phyloP scores from a whole-genome alignment of 2,113 vertebrate genomes.

The Mungos mungo region DNA sequence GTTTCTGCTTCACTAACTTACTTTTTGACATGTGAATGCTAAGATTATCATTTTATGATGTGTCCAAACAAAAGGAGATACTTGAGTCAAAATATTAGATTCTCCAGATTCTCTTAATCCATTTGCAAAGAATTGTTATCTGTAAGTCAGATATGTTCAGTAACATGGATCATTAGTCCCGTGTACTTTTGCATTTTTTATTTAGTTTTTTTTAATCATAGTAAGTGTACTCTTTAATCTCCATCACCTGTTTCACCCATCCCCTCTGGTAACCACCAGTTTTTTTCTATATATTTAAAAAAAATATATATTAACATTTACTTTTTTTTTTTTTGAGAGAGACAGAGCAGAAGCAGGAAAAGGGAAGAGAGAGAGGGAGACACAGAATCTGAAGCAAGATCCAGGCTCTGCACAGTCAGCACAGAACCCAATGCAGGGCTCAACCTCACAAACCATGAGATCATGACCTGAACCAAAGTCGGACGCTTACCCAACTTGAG shows the following conservation, averaged over 20 bases:
- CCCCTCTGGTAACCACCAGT: background rate
- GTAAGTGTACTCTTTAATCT: background rate
- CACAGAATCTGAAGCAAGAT: no score
- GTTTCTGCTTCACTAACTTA: constrained; percentile 14
- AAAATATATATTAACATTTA: no score
- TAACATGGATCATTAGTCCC: background rate
- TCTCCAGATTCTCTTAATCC: background rate
- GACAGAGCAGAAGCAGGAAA: no score
- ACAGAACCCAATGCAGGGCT: no score
- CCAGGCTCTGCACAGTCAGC: no score
- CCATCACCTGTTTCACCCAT: background rate
- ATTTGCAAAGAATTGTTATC: background rate
- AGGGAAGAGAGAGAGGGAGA: no score
- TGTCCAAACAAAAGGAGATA: background rate
- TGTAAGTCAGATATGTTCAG: background rate
- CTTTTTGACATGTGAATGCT: background rate
- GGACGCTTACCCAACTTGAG: no score
- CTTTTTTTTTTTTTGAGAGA: no score
- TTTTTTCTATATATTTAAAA: background rate
- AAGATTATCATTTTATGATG: background rate
- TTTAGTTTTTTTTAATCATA: background rate
- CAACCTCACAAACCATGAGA: no score
- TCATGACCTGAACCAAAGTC: no score
- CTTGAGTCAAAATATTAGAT: constrained; percentile 8
- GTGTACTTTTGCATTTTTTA: background rate